These are phyloP conservation scores for Nycteola revayana DNA, from an alignment of 2,888 invertebrate genomes.

Conservation along the genomic window DNA sequence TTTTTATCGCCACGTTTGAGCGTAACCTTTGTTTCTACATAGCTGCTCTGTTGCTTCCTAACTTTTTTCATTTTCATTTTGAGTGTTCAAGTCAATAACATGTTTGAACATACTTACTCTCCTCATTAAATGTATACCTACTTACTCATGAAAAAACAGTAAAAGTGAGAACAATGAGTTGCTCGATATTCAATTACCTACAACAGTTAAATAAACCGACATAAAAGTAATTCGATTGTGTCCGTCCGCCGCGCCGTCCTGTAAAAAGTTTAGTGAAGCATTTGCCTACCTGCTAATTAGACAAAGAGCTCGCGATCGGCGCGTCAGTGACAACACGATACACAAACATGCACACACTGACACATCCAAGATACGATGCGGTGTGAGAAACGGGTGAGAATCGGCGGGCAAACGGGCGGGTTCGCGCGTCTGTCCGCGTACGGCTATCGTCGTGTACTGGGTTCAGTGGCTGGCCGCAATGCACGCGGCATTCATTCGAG, in stretches of 20 bases:
- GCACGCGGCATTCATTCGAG: conserved; percentile 44
- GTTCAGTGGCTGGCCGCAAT: conserved; percentile 44
- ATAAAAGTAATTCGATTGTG: conserved; percentile 38
- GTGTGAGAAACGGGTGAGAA: conserved; percentile 39
- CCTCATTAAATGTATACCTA: conserved; percentile 11
- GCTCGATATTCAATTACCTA: conserved; percentile 45
- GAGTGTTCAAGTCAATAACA: too few relatives aligned
- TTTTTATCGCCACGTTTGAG: conserved; percentile 52
- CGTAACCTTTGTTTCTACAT: conserved; percentile 59
- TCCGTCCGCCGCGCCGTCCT: conserved; percentile 27
- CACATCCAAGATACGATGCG: conserved; percentile 47
- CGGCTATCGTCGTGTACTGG: conserved; percentile 68
- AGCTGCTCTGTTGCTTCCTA: conserved; percentile 31
- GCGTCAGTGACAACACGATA: conserved; percentile 64
- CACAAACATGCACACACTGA: conserved; percentile 67
- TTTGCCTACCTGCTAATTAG: conserved; percentile 78
- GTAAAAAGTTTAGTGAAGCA: conserved; percentile 56
- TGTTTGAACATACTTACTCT: conserved; percentile 19
- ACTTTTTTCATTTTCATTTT: conserved; percentile 27
- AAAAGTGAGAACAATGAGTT: conserved; percentile 38
- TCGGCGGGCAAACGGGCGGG: conserved; percentile 43
- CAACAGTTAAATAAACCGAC: conserved; percentile 38
- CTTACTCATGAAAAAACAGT: conserved; percentile 22
- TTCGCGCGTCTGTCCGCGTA: conserved; percentile 60
- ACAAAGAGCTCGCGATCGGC: conserved; percentile 71